Evolutionary conservation across 2,113 vertebrate genomes (phyloP).

Genomic region (Nothoprocta pentlandii): DNA sequence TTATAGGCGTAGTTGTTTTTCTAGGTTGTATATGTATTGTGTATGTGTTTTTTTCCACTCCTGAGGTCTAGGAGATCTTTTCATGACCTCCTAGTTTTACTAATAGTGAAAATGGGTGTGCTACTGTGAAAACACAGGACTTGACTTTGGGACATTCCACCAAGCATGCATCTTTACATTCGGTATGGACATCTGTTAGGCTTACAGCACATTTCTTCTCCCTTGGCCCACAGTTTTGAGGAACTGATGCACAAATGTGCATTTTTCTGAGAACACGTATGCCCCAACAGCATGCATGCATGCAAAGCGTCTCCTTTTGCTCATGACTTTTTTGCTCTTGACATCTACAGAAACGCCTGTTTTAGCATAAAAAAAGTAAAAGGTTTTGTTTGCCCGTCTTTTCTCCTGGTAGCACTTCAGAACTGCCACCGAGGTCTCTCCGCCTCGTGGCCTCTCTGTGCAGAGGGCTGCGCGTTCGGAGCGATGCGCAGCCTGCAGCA

Average conservation of each 20-base stretch:
- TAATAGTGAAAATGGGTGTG: neutral
- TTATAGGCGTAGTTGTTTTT: neutral
- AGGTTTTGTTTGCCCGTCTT: neutral
- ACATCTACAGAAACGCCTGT: neutral
- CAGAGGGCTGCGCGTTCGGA: neutral
- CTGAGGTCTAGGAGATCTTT: neutral
- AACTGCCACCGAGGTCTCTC: neutral
- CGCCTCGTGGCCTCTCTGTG: neutral
- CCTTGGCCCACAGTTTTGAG: neutral
- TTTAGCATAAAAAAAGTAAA: neutral
- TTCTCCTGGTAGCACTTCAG: neutral
- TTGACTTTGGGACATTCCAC: neutral
- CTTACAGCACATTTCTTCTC: neutral
- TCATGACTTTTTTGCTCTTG: neutral
- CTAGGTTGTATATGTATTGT: neutral
- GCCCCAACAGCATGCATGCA: neutral
- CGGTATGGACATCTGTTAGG: neutral
- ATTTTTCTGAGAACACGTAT: neutral
- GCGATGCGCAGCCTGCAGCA: neutral
- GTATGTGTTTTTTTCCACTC: neutral
- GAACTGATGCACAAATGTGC: neutral
- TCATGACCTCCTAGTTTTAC: neutral
- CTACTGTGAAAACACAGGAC: neutral
- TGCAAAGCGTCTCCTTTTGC: neutral
- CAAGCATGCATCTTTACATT: neutral